A percentile compares a stretch with the other conserved stretches of the same genome.
These are phyloP conservation scores for Ypsolopha sequella DNA, from an alignment of 2,888 invertebrate genomes.

Conservation along the genomic window DNA sequence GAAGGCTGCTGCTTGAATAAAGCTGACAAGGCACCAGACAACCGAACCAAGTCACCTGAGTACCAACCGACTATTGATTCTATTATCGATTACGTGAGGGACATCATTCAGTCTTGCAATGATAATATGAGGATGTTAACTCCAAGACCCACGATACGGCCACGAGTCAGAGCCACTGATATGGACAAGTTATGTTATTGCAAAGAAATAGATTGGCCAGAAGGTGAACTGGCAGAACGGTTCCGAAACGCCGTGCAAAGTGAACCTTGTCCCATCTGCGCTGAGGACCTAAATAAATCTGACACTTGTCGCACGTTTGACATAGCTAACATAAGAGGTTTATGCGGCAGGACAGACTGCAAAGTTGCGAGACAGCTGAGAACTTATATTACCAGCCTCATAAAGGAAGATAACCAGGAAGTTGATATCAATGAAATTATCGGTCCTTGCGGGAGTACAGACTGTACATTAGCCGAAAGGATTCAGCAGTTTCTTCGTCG, in stretches of 20 bases:
- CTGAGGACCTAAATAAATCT: slow-evolving; percentile 24
- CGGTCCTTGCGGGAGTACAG: slow-evolving; percentile 57
- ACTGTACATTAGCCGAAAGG: slow-evolving; percentile 46
- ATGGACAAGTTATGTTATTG: slow-evolving; percentile 56
- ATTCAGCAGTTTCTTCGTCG: slow-evolving; percentile 48
- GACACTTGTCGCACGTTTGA: slow-evolving; percentile 31
- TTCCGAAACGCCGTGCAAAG: slow-evolving; percentile 41
- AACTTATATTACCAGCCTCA: slow-evolving; percentile 48
- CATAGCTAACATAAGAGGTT: slow-evolving; percentile 53
- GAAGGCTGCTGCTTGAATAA: slow-evolving; percentile 50
- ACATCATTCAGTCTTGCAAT: slow-evolving; percentile 55
- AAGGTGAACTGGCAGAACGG: slow-evolving; percentile 39
- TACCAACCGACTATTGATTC: slow-evolving; percentile 49
- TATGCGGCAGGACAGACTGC: slow-evolving; percentile 55
- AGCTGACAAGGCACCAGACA: slow-evolving; percentile 52
- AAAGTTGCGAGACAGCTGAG: slow-evolving; percentile 52
- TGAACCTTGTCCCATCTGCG: slow-evolving; percentile 46
- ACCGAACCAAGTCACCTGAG: slow-evolving; percentile 44
- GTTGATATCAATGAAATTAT: slow-evolving; percentile 41
- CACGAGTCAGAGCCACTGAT: slow-evolving; percentile 54
- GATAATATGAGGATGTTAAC: slow-evolving; percentile 63
- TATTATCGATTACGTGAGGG: slow-evolving; percentile 53
- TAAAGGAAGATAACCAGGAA: slow-evolving; percentile 46
- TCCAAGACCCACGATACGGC: slow-evolving; percentile 45
- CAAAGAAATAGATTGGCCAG: slow-evolving; percentile 48